These are phyloP conservation scores for Xestia rhomboidea DNA, from an alignment of 2,888 invertebrate species.

Conservation along the genomic window DNA sequence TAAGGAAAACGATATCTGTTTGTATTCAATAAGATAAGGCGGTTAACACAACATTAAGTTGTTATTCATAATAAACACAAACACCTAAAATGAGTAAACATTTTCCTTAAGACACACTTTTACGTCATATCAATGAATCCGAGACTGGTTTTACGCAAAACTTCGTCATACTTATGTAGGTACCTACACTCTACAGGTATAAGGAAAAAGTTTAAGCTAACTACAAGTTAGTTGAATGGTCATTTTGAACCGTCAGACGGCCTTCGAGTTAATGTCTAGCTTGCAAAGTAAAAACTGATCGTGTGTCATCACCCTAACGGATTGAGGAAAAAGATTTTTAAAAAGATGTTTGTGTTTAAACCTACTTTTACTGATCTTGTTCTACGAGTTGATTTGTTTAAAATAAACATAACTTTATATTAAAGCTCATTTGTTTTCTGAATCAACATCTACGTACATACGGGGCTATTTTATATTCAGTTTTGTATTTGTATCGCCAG, in stretches of 20 bases:
- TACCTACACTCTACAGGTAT: neutral
- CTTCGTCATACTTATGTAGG: conserved; percentile 22
- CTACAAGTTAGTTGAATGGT: conserved; percentile 9
- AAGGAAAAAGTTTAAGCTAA: conserved; percentile 44
- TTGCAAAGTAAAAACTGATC: neutral
- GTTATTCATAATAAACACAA: neutral
- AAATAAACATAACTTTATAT: neutral
- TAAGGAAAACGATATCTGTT: conserved; percentile 34
- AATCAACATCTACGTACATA: neutral
- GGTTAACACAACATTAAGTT: neutral
- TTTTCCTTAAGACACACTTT: conserved; percentile 32
- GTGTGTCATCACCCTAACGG: conserved; percentile 15
- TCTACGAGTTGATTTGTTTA: neutral
- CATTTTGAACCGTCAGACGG: conserved; percentile 6
- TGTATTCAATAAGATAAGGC: conserved; percentile 28
- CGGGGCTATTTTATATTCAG: neutral
- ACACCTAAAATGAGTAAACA: neutral
- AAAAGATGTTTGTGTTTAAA: neutral
- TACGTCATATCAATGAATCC: conserved; percentile 24
- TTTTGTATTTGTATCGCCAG: neutral
- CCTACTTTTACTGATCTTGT: conserved; percentile 24
- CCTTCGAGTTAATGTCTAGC: conserved; percentile 16
- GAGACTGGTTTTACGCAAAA: conserved; percentile 9
- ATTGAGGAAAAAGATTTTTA: conserved; percentile 46
- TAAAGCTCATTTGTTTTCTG: neutral